Conservation (phyloP, 2,888 invertebrate species). For the Metacarcinus magister region DNA sequence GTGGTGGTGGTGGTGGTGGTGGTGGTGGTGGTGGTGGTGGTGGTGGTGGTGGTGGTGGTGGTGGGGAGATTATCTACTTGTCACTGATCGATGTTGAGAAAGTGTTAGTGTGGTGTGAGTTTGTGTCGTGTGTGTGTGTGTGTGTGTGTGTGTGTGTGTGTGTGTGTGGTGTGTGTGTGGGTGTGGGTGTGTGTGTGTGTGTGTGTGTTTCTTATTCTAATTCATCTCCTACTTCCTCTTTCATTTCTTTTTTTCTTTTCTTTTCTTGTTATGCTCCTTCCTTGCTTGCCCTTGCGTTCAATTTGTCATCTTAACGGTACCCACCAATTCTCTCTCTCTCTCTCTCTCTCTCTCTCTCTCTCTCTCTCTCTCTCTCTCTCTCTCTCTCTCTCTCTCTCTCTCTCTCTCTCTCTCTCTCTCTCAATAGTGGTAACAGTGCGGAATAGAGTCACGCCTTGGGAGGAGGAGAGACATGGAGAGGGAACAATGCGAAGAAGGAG, state of each 20-base stretch:
- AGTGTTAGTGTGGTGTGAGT: neutral
- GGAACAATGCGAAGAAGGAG: neutral
- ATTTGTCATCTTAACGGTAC: neutral
- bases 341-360: neutral
- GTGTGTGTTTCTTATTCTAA: neutral
- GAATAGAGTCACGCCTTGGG: constrained; percentile 15
- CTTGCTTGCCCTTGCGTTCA: neutral
- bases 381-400: neutral
- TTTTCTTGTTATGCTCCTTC: neutral
- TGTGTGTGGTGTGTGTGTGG: too few species aligned
- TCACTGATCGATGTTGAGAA: neutral
- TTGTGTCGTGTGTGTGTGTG: too few species aligned
- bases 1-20: neutral
- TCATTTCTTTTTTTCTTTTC: neutral
- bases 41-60: neutral
- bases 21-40: neutral
- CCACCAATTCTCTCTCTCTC: neutral
- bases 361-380: neutral
- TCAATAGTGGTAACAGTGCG: neutral
- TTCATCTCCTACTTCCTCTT: neutral
- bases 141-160: too few species aligned
- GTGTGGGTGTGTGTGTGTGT: too few species aligned
- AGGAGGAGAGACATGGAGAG: neutral
- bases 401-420: neutral
- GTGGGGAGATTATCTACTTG: neutral